A percentile compares a stretch with the other conserved stretches of the same genome.
These are phyloP conservation scores for Beaufortia kweichowensis DNA, from an alignment of 2,113 vertebrate genomes.

Conservation along the genomic window DNA sequence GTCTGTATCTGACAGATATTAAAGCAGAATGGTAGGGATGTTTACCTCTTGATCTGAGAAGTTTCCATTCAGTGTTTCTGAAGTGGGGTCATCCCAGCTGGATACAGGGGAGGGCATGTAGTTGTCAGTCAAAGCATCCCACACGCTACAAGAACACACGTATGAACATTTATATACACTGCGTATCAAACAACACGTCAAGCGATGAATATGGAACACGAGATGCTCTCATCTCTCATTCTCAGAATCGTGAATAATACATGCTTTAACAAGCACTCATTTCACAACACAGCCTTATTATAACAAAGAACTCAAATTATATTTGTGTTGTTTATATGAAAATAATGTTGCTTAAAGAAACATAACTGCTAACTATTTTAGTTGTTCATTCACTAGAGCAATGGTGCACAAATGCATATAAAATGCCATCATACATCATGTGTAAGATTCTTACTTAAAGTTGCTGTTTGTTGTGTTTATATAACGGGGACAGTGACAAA, in stretches of 20 bases:
- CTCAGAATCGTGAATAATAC: neutral
- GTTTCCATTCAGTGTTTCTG: slow-evolving; percentile 86
- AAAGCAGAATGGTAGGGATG: neutral
- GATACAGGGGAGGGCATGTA: slow-evolving; percentile 80
- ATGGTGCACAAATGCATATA: neutral
- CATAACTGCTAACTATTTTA: neutral
- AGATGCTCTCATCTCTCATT: neutral
- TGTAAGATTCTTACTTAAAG: neutral
- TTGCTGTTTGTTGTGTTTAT: slow-evolving; percentile 1
- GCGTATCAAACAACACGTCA: slow-evolving; percentile 31
- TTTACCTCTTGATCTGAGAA: slow-evolving; percentile 85
- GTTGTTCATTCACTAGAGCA: neutral
- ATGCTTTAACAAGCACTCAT: neutral
- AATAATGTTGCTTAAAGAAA: neutral
- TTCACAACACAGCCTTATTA: too few relatives aligned
- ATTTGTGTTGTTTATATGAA: too few relatives aligned
- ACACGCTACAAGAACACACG: slow-evolving; percentile 77
- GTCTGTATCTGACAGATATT: neutral
- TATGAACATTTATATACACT: slow-evolving; percentile 43
- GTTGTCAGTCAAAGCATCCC: slow-evolving; percentile 94
- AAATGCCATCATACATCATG: neutral
- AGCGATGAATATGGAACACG: slow-evolving; percentile 16
- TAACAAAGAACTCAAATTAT: too few relatives aligned
- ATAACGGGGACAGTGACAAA: slow-evolving; percentile 13
- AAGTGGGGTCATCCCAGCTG: slow-evolving; percentile 81